These are phyloP conservation scores for Limnodromus scolopaceus DNA, from an alignment of 2,797 vertebrate genomes.

Conservation along the genomic window DNA sequence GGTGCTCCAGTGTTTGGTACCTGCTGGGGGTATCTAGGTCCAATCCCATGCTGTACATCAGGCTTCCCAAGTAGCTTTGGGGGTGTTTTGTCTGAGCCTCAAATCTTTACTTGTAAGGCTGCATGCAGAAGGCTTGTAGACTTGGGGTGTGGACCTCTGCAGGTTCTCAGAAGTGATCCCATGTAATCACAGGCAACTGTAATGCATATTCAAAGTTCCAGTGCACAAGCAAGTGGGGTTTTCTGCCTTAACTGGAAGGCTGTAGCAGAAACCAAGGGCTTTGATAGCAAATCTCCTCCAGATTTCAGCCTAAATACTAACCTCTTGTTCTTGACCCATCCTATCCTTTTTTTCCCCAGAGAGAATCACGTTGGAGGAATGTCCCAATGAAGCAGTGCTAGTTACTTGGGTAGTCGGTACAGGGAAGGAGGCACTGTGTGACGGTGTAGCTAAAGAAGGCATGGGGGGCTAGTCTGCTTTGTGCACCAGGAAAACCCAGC, in stretches of 20 bases:
- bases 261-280: neutral
- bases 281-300: neutral
- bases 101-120: neutral
- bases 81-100: neutral
- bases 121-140: neutral
- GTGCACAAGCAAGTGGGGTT: neutral
- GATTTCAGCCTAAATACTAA: neutral
- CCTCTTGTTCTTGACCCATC: neutral
- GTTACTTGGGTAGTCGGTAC: neutral
- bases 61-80: neutral
- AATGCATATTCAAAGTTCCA: neutral
- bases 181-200: neutral
- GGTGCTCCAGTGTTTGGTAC: neutral
- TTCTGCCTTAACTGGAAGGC: neutral
- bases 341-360: neutral
- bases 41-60: neutral
- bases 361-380: neutral
- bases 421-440: neutral
- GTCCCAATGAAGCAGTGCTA: neutral
- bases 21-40: neutral
- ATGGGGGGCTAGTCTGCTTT: neutral
- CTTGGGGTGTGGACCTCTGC: fast-evolving
- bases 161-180: neutral
- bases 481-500: neutral
- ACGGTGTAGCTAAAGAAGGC: neutral